phyloP scores from a whole-genome alignment of 1,140 invertebrate genomes.

The Pseudoatta argentina region DNA sequence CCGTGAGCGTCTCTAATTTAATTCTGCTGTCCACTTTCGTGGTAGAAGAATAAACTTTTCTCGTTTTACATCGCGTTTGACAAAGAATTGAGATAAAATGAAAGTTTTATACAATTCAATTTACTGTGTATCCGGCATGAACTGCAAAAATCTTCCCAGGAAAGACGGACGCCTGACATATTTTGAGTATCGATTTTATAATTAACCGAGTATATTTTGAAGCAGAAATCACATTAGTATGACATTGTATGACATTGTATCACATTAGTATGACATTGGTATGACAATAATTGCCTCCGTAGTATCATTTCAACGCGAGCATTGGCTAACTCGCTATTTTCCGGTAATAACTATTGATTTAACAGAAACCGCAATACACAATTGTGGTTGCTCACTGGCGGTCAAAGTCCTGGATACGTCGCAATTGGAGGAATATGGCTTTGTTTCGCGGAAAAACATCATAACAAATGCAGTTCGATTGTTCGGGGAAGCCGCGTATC shows the following conservation, averaged over 20 bases:
- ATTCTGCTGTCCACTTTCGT: not conserved
- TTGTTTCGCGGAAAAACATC: not conserved
- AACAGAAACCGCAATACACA: not conserved
- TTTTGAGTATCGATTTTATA: not conserved
- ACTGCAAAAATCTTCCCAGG: not conserved
- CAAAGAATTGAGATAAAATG: not conserved
- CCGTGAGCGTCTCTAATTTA: not conserved
- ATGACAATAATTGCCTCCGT: not conserved
- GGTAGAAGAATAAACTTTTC: constrained; percentile 25
- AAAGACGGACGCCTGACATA: not conserved
- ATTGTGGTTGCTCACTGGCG: not conserved
- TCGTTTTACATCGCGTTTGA: constrained; percentile 6
- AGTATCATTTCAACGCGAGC: not conserved
- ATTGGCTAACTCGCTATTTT: not conserved
- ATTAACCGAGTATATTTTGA: not conserved
- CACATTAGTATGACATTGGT: no score
- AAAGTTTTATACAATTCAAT: constrained; percentile 39
- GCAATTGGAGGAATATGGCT: constrained; percentile 1
- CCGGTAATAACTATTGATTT: constrained; percentile 48
- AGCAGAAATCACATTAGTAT: not conserved
- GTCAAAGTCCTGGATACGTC: constrained; percentile 13
- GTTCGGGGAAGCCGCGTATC: not conserved
- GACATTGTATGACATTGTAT: no score
- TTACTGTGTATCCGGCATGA: not conserved
- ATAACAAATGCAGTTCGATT: constrained; percentile 18